A percentile compares a stretch with the other conserved stretches of the same genome.
Evolutionary conservation across 2,113 vertebrate species (phyloP).

Genomic region (Cebus imitator): DNA sequence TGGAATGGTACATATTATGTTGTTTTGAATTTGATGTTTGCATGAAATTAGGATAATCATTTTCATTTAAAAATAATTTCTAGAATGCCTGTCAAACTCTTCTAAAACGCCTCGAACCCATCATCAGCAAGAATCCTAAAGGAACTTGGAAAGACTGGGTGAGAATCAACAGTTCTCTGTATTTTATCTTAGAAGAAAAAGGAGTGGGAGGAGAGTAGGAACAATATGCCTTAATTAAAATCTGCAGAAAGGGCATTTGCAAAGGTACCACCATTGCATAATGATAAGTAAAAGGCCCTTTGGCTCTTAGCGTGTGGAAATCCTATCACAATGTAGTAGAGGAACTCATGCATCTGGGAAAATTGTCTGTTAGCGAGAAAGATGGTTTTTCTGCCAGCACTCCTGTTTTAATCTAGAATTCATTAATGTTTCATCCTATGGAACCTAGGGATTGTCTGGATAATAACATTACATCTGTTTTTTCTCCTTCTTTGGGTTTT

Average conservation of each 20-base stretch:
- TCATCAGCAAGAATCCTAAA: slow-evolving; percentile 85
- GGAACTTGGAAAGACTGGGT: slow-evolving; percentile 91
- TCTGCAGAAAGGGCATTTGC: neutral
- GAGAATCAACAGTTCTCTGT: slow-evolving; percentile 35
- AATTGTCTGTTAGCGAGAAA: neutral
- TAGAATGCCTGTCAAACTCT: slow-evolving; percentile 89
- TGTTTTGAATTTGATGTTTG: neutral
- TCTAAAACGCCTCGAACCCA: slow-evolving; percentile 86
- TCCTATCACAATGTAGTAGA: neutral
- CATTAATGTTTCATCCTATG: neutral
- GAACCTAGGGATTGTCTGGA: neutral
- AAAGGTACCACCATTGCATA: neutral
- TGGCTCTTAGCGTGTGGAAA: neutral
- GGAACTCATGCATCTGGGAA: neutral
- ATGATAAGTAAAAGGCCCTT: neutral
- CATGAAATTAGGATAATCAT: slow-evolving; percentile 49
- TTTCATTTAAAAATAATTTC: slow-evolving; percentile 36
- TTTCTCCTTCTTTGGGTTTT: neutral
- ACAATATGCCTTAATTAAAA: neutral
- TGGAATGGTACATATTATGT: neutral
- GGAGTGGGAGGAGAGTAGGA: no score
- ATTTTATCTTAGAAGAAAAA: neutral
- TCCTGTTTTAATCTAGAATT: neutral
- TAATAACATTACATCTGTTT: neutral
- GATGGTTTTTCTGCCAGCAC: neutral